These are phyloP conservation scores for Hydrochoerus hydrochaeris DNA, from an alignment of 2,113 vertebrate genomes.

Conservation along the genomic window DNA sequence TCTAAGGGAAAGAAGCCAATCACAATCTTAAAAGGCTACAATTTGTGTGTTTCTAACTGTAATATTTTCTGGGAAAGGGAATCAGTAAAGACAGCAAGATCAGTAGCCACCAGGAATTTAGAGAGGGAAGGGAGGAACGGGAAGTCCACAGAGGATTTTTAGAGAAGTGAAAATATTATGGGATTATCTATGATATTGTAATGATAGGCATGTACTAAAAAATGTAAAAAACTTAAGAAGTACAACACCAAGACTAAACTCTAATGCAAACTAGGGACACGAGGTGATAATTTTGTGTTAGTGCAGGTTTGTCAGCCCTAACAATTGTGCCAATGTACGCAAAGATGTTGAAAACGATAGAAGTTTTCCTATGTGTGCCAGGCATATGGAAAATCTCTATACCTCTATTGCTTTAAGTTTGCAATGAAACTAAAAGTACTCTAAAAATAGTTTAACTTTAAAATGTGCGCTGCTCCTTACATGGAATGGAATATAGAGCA, in stretches of 20 bases:
- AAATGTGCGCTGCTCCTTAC: not conserved
- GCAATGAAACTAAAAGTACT: not conserved
- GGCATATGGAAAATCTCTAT: not conserved
- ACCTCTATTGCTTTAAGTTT: not conserved
- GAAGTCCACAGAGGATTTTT: not conserved
- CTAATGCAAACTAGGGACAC: not conserved
- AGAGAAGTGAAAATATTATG: not conserved
- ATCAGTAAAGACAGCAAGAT: not conserved
- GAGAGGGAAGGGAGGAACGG: not conserved
- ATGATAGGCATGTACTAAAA: not conserved
- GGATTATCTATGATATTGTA: too few relatives aligned
- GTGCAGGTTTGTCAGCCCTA: not conserved
- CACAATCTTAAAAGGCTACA: not conserved
- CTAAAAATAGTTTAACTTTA: not conserved
- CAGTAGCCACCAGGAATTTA: rapidly evolving
- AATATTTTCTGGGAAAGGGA: not conserved
- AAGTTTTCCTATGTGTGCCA: too few relatives aligned
- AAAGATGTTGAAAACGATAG: not conserved
- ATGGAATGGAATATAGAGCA: not conserved
- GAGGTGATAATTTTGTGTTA: not conserved
- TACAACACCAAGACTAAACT: not conserved
- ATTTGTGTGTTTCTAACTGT: not conserved
- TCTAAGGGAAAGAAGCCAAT: not conserved
- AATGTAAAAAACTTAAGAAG: not conserved
- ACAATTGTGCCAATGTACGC: not conserved